Conservation (phyloP, 2,113 vertebrate genomes). For the Aramus guarauna region DNA sequence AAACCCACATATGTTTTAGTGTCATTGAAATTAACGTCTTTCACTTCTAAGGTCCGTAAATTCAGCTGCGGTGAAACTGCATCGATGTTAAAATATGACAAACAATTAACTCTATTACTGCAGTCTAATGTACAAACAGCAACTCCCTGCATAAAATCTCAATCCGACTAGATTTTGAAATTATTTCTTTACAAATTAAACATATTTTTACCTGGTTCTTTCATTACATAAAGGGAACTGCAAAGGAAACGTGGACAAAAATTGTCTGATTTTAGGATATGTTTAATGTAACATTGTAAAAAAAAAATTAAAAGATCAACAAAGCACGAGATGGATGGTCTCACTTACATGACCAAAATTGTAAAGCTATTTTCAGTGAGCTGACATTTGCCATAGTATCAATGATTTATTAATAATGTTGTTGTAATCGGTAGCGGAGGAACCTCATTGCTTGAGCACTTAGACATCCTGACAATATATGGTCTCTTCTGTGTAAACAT, state of each 20-base stretch:
- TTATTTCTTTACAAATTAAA: not conserved
- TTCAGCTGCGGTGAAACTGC: not conserved
- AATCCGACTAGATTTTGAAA: not conserved
- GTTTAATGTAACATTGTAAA: not conserved
- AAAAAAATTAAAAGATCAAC: not conserved
- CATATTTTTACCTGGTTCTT: not conserved
- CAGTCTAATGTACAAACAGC: not conserved
- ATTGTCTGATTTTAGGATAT: not conserved
- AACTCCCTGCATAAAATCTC: not conserved
- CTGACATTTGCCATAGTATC: not conserved
- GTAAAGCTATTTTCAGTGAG: not conserved
- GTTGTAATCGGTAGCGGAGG: not conserved
- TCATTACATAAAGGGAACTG: not conserved
- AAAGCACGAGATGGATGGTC: not conserved
- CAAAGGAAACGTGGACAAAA: not conserved
- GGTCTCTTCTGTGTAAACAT: not conserved
- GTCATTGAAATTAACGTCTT: not conserved
- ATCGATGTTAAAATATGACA: not conserved
- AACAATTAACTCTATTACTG: not conserved
- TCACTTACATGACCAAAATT: not conserved
- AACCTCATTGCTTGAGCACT: not conserved
- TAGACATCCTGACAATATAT: not conserved
- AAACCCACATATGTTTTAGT: not conserved
- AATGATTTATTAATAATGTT: conserved; percentile 24
- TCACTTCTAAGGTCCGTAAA: not conserved